Base-by-base conservation (phyloP, 2,113 vertebrate genomes). In the Ibidorhyncha struthersii region DNA sequence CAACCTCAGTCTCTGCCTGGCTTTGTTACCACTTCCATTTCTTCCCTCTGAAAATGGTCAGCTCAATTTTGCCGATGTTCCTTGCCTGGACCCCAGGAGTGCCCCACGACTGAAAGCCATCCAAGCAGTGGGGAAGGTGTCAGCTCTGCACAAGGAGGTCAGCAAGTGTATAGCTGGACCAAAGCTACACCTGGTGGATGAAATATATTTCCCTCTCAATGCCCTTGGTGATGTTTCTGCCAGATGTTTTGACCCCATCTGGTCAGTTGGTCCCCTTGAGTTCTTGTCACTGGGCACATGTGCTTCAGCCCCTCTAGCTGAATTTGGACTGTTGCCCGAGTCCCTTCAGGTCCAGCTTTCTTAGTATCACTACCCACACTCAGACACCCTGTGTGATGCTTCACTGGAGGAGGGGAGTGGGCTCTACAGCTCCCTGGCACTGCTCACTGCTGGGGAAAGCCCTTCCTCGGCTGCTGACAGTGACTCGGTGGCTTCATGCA, bases 71-170 rank as follows among this genome's bases (percentile, higher is more conserved):
- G 32, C n/a, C 52, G 26, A 14, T 52, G 15, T 26, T 83, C 47
- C 29, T 50, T 5, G 0, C 19, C 29, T 59, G 40, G 20, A 26
- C 6, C 8, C 6, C 27, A 29, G 1, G 0, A 43, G 9, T 43
- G 19, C 43, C 34, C 13, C 38, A 2, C 1, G 4, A 47, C 15
- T 56, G 22, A 67, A 79, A 73, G 27, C 32, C 59, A n/a, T 40
- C 36, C n/a, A 38, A 22, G 29, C 4, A 3, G 29, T 19, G 13
- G 38, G 52, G 30, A 72, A 76, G 2, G 22, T 74, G 26, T 89
- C 26, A 71, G 27, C 36, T 69, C 32, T 69, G 58, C 20, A 16
- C 14, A 66, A 50, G 20, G 6, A 67, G 18, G 16, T 81, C 55
- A 86, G 30, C 36, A 86, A 49, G 62, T 36, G 13, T 71, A 5